Percentiles rank a stretch among this genome's conserved stretches.
Evolutionary conservation across 2,888 invertebrate species (phyloP).

Genomic region (Synergus itoensis): DNA sequence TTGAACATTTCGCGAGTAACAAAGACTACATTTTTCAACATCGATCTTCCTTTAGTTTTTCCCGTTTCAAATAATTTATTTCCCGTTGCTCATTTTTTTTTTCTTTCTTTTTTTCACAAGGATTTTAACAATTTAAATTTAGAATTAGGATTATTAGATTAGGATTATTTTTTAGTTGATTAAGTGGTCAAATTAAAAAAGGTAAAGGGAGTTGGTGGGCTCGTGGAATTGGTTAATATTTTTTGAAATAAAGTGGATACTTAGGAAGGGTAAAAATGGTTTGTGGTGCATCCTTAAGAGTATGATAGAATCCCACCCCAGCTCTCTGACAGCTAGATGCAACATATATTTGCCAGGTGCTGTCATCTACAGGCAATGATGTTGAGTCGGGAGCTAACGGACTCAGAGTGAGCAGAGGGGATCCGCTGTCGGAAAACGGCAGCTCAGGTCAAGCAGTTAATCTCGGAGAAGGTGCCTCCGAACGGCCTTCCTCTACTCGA

Average conservation of each 20-base stretch:
- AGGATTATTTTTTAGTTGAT: too few species aligned
- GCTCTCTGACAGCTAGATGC: conserved; percentile 78
- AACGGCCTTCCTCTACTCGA: conserved; percentile 73
- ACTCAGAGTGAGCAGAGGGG: conserved; percentile 78
- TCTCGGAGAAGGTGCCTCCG: conserved; percentile 68
- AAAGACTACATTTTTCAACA: not conserved
- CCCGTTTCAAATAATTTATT: not conserved
- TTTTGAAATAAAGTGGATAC: not conserved
- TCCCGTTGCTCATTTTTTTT: not conserved
- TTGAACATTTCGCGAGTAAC: conserved; percentile 5
- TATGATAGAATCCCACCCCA: conserved; percentile 76
- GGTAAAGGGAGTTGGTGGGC: not conserved
- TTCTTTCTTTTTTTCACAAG: not conserved
- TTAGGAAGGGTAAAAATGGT: conserved; percentile 40
- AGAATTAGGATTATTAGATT: too few species aligned
- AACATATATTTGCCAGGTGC: conserved; percentile 79
- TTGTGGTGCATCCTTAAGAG: conserved; percentile 72
- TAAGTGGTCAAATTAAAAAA: too few species aligned
- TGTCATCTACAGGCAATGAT: conserved; percentile 79
- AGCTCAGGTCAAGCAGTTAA: conserved; percentile 65
- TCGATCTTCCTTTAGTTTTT: not conserved
- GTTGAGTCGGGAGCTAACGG: conserved; percentile 79
- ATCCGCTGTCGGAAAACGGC: conserved; percentile 72
- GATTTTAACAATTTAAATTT: not conserved
- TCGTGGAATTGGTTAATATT: not conserved